Percentiles rank a stretch among this genome's conserved stretches.
These are phyloP conservation scores for Hyppa rectilinea DNA, from an alignment of 2,888 invertebrate species.

Conservation along the genomic window DNA sequence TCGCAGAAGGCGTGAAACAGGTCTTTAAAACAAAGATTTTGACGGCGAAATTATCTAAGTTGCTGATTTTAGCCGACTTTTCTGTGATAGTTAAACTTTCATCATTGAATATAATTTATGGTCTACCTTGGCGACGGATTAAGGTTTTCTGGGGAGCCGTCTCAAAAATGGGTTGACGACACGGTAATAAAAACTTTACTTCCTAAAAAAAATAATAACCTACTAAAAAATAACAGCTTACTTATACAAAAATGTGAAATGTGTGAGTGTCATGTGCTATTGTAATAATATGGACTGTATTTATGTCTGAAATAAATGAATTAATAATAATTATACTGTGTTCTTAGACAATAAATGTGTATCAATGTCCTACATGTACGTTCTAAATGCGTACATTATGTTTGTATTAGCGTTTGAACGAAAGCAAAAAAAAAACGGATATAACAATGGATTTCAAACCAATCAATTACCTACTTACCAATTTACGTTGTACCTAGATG, in stretches of 20 bases:
- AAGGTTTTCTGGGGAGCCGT: not conserved
- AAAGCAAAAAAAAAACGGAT: not conserved
- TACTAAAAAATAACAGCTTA: no score
- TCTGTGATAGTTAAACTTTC: constrained; percentile 35
- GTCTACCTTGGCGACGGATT: not conserved
- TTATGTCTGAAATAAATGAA: no score
- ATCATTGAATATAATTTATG: constrained; percentile 42
- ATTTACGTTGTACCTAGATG: not conserved
- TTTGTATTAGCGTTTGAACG: not conserved
- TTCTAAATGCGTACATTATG: not conserved
- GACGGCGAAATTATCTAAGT: constrained; percentile 36
- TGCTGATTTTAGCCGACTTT: constrained; percentile 25
- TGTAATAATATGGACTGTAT: no score
- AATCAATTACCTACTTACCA: not conserved
- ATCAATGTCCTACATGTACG: no score
- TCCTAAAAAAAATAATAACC: no score
- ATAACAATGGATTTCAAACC: not conserved
- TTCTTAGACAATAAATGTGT: no score
- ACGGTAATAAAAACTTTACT: no score
- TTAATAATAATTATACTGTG: no score
- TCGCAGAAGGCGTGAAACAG: constrained; percentile 37
- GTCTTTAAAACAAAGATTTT: constrained; percentile 38
- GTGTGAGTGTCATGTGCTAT: no score
- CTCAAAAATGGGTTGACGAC: not conserved
- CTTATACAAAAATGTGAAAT: no score